Evolutionary conservation across 2,113 vertebrate genomes (phyloP), one percentile per base, ranked within the genome.

Genomic region (Thinocorus orbignyianus): DNA sequence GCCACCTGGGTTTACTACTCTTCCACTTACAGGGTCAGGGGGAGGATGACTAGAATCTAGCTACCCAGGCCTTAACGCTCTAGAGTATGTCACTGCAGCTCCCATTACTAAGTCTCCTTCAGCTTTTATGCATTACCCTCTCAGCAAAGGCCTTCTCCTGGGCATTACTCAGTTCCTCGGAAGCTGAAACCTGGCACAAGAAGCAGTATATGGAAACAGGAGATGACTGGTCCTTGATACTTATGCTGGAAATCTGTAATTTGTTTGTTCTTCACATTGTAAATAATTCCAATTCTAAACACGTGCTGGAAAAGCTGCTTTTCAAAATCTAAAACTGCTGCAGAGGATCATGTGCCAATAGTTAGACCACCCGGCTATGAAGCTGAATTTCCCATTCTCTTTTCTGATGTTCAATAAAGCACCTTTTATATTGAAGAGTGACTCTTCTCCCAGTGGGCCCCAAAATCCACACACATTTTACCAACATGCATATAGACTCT

Each of bases 241-340:
- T 86, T 73, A 79, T 30, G 24, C 48, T 87, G 69, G 57, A 89
- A 92, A 95, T 52, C 65, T 89, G 91, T 35, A 49, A 57, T 90
- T 95, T 91, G 51, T 85, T 95, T 95, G 95, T 94, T 42, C 51
- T 94, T 92, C 81, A 80, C 90, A 49, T 95, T 79, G 86, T 93
- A 96, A 96, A 94, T 95, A 86, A 95, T 87, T 95, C 39, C 83
- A 95, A 92, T 91, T 96, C 95, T 91, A 89, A 96, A 87, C 95
- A 95, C 2, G 44, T 95, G 95, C 78, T 95, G 84, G 84, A 94
- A 97, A 96, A 95, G 84, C 93, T 92, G 91, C 91, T 95, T 96
- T 97, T 95, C 93, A 85, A 92, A 95, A 97, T 95, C 91, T 93
- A 87, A 95, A 95, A 93, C 91, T 96, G 93, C 89, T 97, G 93